Conservation (phyloP, 30 jellyfish, hydroid and myxozoan genomes). For the Mastigias papua region DNA sequence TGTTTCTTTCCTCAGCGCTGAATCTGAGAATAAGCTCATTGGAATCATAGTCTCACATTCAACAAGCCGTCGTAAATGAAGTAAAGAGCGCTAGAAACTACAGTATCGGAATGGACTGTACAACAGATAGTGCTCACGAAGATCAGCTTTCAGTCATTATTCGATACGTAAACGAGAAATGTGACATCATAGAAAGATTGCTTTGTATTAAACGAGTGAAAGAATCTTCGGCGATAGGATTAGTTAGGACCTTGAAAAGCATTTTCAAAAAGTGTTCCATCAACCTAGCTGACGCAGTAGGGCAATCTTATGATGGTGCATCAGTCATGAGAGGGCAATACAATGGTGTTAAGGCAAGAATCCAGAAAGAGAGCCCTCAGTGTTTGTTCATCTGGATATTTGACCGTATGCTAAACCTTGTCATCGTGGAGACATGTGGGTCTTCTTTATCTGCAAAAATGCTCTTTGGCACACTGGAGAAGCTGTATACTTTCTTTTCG, state of each 20-base stretch:
- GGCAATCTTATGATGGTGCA: conserved; percentile 74
- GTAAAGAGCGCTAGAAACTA: conserved; percentile 35
- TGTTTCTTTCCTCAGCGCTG: conserved; percentile 55
- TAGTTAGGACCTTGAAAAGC: conserved; percentile 32
- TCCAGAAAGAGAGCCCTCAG: conserved; percentile 67
- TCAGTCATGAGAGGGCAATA: conserved; percentile 66
- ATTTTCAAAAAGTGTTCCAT: conserved; percentile 30
- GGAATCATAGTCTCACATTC: conserved; percentile 34
- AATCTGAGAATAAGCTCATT: conserved; percentile 36
- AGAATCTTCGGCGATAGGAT: conserved; percentile 71
- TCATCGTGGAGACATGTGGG: conserved; percentile 74
- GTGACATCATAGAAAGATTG: conserved; percentile 40
- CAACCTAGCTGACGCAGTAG: conserved; percentile 48
- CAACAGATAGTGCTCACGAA: conserved; percentile 58
- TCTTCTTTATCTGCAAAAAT: conserved; percentile 43
- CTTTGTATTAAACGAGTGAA: conserved; percentile 54
- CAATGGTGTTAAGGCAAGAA: conserved; percentile 49
- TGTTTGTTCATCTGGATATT: conserved; percentile 66
- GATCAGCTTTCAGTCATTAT: conserved; percentile 65
- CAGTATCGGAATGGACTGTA: conserved; percentile 69
- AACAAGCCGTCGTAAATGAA: conserved; percentile 24
- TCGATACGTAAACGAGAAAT: conserved; percentile 44
- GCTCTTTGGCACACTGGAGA: conserved; percentile 61
- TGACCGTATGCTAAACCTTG: conserved; percentile 67
- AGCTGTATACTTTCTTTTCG: conserved; percentile 54